phyloP scores from a whole-genome alignment of 2,113 vertebrate genomes.

The Paramormyrops kingsleyae region DNA sequence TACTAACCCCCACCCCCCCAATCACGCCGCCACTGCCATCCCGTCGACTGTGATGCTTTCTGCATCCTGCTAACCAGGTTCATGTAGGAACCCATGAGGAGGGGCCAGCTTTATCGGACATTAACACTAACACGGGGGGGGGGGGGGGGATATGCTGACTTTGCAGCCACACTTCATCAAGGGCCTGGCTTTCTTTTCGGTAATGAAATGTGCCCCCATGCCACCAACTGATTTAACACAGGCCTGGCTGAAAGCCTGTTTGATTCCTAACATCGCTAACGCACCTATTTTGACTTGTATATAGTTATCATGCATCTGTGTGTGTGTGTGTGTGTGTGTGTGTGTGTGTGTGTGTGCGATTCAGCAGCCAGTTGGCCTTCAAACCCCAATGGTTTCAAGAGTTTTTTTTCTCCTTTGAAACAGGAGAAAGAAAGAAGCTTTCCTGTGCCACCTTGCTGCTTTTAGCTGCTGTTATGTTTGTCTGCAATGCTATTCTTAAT shows the following conservation, averaged over 20 bases:
- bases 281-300: background rate
- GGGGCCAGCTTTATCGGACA: background rate
- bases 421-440: background rate
- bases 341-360: background rate
- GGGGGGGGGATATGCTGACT: background rate
- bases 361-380: background rate
- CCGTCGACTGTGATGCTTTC: background rate
- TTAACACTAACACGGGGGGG: background rate
- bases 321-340: no score
- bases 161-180: background rate
- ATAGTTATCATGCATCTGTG: background rate
- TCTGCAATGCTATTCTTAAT: background rate
- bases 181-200: background rate
- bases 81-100: background rate
- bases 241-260: background rate
- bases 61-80: background rate
- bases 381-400: background rate
- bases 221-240: background rate
- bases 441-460: background rate
- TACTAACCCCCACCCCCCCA: background rate
- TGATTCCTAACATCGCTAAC: background rate
- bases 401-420: background rate
- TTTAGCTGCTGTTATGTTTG: background rate
- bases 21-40: background rate
- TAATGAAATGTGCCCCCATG: background rate